Conservation (phyloP, 2,113 vertebrate genomes). For the Chauna torquata region DNA sequence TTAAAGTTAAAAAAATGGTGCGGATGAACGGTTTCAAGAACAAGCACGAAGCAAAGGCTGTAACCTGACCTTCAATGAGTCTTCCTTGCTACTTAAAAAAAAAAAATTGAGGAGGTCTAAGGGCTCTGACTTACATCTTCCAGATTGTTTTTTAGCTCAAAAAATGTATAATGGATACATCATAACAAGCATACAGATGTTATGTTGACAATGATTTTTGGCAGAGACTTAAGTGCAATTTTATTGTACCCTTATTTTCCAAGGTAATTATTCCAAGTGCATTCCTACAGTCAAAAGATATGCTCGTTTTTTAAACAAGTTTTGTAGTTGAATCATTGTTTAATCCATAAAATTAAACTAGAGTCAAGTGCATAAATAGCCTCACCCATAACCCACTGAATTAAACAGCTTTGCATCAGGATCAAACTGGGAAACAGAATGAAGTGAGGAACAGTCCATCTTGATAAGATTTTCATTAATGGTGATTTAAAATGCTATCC, state of each 20-base stretch:
- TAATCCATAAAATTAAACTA: background rate
- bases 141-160: background rate
- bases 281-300: background rate
- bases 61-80: background rate
- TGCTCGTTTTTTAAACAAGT: fast-evolving
- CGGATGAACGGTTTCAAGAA: background rate
- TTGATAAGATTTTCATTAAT: background rate
- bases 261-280: background rate
- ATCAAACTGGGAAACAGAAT: background rate
- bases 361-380: background rate
- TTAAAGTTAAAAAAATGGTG: too few relatives aligned
- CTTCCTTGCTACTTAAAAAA: background rate
- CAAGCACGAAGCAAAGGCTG: background rate
- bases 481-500: background rate
- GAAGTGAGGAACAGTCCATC: background rate
- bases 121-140: background rate
- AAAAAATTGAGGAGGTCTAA: background rate
- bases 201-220: background rate
- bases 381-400: background rate
- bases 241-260: background rate
- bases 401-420: background rate
- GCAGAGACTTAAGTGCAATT: background rate
- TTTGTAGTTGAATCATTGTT: background rate
- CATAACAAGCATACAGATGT: background rate
- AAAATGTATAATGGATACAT: background rate